Percentiles rank a stretch among this genome's conserved stretches.
Conservation (phyloP, 64 coral and sea anemone genomes). For the Dendronephthya gigantea region DNA sequence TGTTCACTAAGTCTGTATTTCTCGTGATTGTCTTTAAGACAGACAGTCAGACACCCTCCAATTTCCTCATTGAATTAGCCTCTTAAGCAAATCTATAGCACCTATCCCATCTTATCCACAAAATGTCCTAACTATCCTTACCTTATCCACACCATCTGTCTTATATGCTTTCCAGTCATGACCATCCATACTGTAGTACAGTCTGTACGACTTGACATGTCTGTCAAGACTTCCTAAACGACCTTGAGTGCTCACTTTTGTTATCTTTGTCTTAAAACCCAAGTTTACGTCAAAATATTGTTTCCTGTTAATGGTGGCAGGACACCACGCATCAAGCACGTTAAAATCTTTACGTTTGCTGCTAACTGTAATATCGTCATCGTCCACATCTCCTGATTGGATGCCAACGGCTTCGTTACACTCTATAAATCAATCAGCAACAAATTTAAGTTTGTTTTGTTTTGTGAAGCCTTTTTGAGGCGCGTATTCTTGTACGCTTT, state of each 20-base stretch:
- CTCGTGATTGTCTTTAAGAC: too few relatives aligned
- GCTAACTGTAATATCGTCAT: not conserved
- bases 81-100: too few relatives aligned
- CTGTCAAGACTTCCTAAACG: not conserved
- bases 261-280: not conserved
- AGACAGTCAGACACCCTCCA: too few relatives aligned
- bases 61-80: too few relatives aligned
- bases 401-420: slow-evolving; percentile 10
- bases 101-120: not conserved
- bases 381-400: slow-evolving; percentile 18
- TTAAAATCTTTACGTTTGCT: slow-evolving; percentile 1
- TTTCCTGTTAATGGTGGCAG: not conserved
- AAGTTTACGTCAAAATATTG: slow-evolving; percentile 1
- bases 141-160: not conserved
- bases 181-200: not conserved
- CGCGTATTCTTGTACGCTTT: too few relatives aligned
- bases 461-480: too few relatives aligned
- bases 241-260: slow-evolving; percentile 13
- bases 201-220: not conserved
- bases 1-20: too few relatives aligned
- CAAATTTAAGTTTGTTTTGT: not conserved
- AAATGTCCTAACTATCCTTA: not conserved
- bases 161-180: not conserved
- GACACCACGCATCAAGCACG: slow-evolving; percentile 1
- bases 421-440: not conserved